A percentile compares a stretch with the other conserved stretches of the same genome.
Evolutionary conservation across 1,140 invertebrate genomes (phyloP).

Genomic region (Holotrichia oblita): DNA sequence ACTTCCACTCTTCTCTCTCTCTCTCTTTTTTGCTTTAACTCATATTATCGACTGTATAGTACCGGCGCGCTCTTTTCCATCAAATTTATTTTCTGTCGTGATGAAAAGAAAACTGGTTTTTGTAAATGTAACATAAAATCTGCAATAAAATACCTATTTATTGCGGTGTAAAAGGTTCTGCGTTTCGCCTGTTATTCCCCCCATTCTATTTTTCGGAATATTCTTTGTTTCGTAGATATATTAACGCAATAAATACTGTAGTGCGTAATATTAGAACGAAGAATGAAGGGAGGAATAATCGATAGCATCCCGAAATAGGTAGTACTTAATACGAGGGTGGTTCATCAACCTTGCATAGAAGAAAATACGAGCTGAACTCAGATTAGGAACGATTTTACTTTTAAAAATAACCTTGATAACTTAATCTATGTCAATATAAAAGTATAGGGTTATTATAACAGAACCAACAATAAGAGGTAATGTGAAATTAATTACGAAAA

Average conservation of each 20-base stretch:
- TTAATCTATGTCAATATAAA: no score
- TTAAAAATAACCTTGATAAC: no score
- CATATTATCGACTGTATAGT: background rate
- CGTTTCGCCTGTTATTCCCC: constrained; percentile 9
- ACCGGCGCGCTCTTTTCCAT: constrained; percentile 42
- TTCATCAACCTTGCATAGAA: background rate
- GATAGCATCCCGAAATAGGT: background rate
- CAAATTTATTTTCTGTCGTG: constrained; percentile 51
- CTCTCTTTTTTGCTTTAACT: background rate
- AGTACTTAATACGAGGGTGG: background rate
- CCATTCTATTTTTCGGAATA: background rate
- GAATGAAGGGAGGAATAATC: background rate
- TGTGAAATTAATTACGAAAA: no score
- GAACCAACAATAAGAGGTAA: no score
- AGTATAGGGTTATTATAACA: no score
- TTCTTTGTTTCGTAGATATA: constrained; percentile 6
- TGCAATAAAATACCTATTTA: constrained; percentile 47
- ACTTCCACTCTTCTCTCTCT: background rate
- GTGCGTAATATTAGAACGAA: background rate
- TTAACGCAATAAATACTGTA: constrained; percentile 15
- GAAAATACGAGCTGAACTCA: no score
- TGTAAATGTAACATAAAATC: constrained; percentile 49
- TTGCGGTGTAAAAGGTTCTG: constrained; percentile 33
- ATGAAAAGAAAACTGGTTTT: constrained; percentile 51
- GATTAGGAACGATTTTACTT: no score